Conservation (phyloP, 1,140 invertebrate species). For the Drosophila melanogaster region DNA sequence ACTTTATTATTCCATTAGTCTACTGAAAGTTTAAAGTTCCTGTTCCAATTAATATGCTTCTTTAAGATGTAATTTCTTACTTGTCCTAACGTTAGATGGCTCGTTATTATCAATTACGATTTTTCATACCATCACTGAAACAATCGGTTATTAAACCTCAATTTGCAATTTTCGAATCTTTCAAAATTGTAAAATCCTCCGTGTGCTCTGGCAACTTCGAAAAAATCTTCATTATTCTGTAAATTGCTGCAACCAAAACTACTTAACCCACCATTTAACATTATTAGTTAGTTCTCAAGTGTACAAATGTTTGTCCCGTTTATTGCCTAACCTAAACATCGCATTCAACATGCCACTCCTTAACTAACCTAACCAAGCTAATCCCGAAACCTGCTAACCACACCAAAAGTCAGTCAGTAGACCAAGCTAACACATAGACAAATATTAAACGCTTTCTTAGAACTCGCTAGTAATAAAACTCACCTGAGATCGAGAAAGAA, state of each 20-base stretch:
- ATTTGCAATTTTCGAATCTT: neutral
- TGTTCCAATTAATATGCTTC: neutral
- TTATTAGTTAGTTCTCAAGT: constrained; percentile 38
- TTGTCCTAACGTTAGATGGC: neutral
- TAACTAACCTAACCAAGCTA: constrained; percentile 14
- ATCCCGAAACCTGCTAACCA: constrained; percentile 20
- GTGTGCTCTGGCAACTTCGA: constrained; percentile 2
- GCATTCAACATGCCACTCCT: constrained; percentile 22
- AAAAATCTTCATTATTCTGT: constrained; percentile 15
- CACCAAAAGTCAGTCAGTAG: constrained; percentile 33
- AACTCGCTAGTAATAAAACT: constrained; percentile 24
- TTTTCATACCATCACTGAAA: constrained; percentile 5
- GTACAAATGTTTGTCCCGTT: constrained; percentile 79
- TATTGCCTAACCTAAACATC: constrained; percentile 40
- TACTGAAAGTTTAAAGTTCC: neutral
- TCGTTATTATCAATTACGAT: neutral
- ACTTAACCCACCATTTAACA: constrained; percentile 23
- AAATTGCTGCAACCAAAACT: constrained; percentile 32
- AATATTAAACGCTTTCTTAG: constrained; percentile 49
- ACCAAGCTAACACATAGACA: constrained; percentile 45
- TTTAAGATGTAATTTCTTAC: neutral
- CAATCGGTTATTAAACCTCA: constrained; percentile 4
- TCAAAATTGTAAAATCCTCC: constrained; percentile 6
- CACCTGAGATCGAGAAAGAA: constrained; percentile 19
- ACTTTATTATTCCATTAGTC: neutral